Percentiles rank a stretch among this genome's conserved stretches.
phyloP scores from a whole-genome alignment of 2,888 invertebrate species.

The Cerceris rybyensis region DNA sequence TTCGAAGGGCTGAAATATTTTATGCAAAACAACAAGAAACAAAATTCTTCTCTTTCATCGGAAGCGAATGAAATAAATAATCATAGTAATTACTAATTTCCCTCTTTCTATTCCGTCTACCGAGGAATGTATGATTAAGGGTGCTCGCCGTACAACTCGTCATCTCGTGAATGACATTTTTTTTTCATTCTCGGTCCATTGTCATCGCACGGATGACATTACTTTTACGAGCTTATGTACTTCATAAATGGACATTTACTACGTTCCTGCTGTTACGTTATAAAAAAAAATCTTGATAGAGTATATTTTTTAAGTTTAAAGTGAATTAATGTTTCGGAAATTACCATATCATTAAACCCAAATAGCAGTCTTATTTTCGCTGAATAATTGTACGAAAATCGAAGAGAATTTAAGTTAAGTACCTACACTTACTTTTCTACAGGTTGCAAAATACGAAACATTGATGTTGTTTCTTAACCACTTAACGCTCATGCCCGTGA shows the following conservation, averaged over 20 bases:
- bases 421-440: too few relatives aligned
- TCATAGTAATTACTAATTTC: constrained; percentile 1
- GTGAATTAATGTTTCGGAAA: too few relatives aligned
- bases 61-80: not conserved
- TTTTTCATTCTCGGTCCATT: constrained; percentile 6
- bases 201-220: constrained; percentile 3
- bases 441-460: too few relatives aligned
- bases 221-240: constrained; percentile 6
- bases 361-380: too few relatives aligned
- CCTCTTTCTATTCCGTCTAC: not conserved
- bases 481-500: too few relatives aligned
- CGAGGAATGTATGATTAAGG: constrained; percentile 1
- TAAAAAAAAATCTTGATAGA: not conserved
- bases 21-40: too few relatives aligned
- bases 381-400: too few relatives aligned
- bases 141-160: not conserved
- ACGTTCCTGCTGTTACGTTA: not conserved
- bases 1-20: too few relatives aligned
- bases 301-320: not conserved
- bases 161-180: constrained; percentile 6
- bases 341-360: too few relatives aligned
- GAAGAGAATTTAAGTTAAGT: too few relatives aligned
- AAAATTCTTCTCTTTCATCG: too few relatives aligned
- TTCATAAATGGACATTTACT: constrained; percentile 6
- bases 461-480: too few relatives aligned